Conservation (phyloP, 2,797 vertebrate genomes). For the Cossypha niveicapilla region DNA sequence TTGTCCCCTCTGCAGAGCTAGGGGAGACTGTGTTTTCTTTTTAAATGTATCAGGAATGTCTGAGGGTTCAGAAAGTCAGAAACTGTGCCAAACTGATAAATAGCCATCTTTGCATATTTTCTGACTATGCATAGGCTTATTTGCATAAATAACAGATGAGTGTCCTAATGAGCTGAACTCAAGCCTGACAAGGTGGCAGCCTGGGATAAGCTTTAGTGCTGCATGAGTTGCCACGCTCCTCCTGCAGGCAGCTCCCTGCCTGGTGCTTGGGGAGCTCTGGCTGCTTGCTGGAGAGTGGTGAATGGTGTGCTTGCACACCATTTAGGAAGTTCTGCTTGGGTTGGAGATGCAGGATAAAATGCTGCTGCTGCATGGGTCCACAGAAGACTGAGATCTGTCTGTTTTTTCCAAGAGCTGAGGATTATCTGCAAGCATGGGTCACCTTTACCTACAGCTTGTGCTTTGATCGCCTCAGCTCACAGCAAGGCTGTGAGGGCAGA, state of each 20-base stretch:
- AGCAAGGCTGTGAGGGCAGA: background rate
- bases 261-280: background rate
- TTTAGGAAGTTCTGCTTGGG: background rate
- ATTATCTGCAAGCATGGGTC: background rate
- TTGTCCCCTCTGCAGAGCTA: background rate
- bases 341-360: background rate
- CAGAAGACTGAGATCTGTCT: background rate
- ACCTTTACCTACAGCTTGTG: background rate
- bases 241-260: background rate
- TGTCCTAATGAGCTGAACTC: background rate
- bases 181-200: background rate
- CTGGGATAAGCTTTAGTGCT: background rate
- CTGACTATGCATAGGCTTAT: background rate
- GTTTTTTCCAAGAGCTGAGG: background rate
- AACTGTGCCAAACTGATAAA: slow-evolving; percentile 16
- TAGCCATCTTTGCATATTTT: slow-evolving; percentile 5
- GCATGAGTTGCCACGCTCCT: background rate
- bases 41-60: background rate
- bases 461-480: background rate
- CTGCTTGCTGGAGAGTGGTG: background rate
- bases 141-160: slow-evolving; percentile 26
- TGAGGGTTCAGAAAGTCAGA: background rate
- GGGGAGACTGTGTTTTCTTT: background rate
- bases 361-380: background rate
- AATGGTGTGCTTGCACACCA: background rate